Base-by-base conservation (phyloP, 2,888 invertebrate species). In the Magallana nippona region DNA sequence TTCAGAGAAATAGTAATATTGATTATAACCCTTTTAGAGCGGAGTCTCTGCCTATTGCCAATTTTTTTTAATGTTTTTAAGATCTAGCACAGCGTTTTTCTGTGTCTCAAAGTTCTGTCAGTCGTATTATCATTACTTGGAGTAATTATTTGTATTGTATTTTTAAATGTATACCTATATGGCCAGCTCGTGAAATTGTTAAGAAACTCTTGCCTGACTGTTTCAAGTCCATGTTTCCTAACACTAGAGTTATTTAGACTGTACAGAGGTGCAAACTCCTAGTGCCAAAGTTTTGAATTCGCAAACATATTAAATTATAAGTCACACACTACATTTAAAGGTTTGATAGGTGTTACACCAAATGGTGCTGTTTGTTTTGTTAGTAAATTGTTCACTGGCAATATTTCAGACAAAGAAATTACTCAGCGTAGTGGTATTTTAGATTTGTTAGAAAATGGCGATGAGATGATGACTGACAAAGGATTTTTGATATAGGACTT, bases 291-390 rank as follows among this genome's bases (percentile, higher is more conserved):
- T 78, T 10, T 62, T 62, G 27, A 83, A 86, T 56, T 60, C 63
- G n/a, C 82, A 83, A 78, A 83, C 82, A 10, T 83, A 80, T n/a
- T 82, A 17, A 78, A 79, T 44, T 86, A 85, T 32, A 86, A 86
- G 27, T 82, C 82, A 55, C 80, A 82, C n/a, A 86, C 82, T 27
- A 85, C 83, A 27, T 79, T 81, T 1, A 83, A 84, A 32, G 84
- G 84, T 11, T 55, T 87, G 10, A 78, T 84, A 11, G 81, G 83
- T 13, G 84, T 84, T 17, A 56, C 81, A 60, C 85, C 87, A n/a
- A 78, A 19, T 80, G 85, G 84, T 32, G 77, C 79, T 32, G 82
- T 84, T 19, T 71, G 78, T n/a, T 86, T 85, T 56, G 78, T 86
- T 2, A 84, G 85, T 10, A 80, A 56, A 71, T 55, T 87, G n/a